These are phyloP conservation scores for Ennomos fuscantarius DNA, from an alignment of 2,888 invertebrate genomes.

Conservation along the genomic window DNA sequence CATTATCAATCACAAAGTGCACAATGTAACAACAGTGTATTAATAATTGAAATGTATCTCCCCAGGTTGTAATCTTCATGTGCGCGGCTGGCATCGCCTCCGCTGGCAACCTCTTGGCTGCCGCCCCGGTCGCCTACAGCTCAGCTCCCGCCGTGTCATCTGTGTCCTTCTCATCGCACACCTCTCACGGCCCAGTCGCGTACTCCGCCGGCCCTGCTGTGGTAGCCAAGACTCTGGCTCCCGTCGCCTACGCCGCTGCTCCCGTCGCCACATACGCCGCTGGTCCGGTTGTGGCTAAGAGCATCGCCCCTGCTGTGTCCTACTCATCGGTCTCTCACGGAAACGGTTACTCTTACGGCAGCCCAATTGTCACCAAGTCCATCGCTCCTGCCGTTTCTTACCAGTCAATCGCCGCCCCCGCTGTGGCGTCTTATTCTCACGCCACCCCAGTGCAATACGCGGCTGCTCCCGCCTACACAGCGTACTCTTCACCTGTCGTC, in stretches of 20 bases:
- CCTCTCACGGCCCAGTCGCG: constrained; percentile 66
- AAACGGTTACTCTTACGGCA: constrained; percentile 27
- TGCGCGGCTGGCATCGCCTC: constrained; percentile 85
- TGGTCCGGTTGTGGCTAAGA: constrained; percentile 50
- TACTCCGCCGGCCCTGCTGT: constrained; percentile 84
- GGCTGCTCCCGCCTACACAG: constrained; percentile 47
- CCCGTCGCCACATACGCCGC: constrained; percentile 55
- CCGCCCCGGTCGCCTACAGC: constrained; percentile 64
- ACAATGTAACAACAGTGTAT: background rate
- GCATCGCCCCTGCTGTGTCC: constrained; percentile 64
- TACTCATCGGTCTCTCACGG: constrained; percentile 44
- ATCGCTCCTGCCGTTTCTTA: constrained; percentile 54
- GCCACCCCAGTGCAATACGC: constrained; percentile 52
- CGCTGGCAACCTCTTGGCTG: constrained; percentile 83
- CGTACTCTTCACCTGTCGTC: constrained; percentile 47
- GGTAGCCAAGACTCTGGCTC: constrained; percentile 55
- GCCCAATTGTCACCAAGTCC: constrained; percentile 46
- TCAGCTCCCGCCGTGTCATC: constrained; percentile 62
- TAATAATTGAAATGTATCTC: constrained; percentile 17
- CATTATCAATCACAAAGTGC: no score
- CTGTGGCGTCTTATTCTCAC: constrained; percentile 24
- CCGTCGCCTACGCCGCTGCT: constrained; percentile 54
- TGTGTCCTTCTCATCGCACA: constrained; percentile 66
- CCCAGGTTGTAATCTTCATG: constrained; percentile 82
- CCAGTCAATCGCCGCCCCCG: constrained; percentile 59